Percentiles rank a stretch among this genome's conserved stretches.
phyloP scores from a whole-genome alignment of 2,113 vertebrate genomes.

The Martes martes region DNA sequence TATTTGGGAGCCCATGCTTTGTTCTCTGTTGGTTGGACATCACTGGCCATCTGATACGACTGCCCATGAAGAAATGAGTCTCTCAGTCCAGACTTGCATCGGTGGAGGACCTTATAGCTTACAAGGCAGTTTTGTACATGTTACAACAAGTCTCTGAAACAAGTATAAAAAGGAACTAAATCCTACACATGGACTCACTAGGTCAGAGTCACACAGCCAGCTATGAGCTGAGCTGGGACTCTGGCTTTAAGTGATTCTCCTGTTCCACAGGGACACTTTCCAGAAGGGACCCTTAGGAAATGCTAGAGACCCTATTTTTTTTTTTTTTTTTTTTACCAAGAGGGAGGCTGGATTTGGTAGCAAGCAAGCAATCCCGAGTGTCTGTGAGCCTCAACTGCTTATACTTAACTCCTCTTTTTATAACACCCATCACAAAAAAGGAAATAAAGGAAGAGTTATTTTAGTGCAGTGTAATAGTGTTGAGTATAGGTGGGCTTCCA shows the following conservation, averaged over 20 bases:
- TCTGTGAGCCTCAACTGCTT: background rate
- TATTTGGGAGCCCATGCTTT: background rate
- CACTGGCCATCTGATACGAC: background rate
- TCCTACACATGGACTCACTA: background rate
- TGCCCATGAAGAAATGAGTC: background rate
- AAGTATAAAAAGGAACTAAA: background rate
- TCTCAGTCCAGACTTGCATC: too few species aligned
- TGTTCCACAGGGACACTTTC: background rate
- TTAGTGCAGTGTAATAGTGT: background rate
- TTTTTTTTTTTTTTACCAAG: background rate
- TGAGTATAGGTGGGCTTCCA: conserved; percentile 30
- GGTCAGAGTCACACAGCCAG: background rate
- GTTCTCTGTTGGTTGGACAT: background rate
- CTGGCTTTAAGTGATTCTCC: background rate
- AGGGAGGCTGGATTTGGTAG: background rate
- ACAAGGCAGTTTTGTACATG: background rate
- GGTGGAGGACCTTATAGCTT: background rate
- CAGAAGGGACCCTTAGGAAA: background rate
- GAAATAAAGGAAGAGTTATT: background rate
- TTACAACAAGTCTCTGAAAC: background rate
- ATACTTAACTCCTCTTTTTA: background rate
- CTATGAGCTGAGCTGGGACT: background rate
- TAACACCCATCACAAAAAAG: background rate
- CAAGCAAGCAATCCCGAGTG: background rate
- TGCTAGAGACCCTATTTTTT: background rate